These are phyloP conservation scores for Drosophila erecta DNA, from an alignment of 1,140 invertebrate species.

Conservation along the genomic window DNA sequence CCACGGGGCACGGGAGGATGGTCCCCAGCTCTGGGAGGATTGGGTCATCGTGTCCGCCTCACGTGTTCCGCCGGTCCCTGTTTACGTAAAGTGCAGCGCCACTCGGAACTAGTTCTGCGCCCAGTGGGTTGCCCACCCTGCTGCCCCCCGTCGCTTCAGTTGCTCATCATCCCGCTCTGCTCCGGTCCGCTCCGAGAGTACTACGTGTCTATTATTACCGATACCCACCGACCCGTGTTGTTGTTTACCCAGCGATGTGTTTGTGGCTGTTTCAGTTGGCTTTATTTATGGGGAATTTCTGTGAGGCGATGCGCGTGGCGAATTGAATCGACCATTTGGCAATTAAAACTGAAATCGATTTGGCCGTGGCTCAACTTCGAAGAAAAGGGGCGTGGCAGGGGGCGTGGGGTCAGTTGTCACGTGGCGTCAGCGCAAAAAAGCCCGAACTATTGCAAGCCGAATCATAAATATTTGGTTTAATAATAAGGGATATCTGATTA, in stretches of 20 bases:
- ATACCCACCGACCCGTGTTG: constrained; percentile 6
- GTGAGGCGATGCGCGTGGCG: constrained; percentile 28
- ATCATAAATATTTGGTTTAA: background rate
- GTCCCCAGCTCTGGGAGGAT: background rate
- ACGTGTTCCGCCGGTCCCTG: constrained; percentile 14
- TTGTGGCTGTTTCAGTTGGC: constrained; percentile 17
- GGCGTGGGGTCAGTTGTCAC: constrained; percentile 15
- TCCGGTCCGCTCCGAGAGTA: constrained; percentile 3
- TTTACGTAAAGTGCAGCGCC: constrained; percentile 35
- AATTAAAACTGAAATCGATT: constrained; percentile 54
- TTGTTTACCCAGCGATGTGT: constrained; percentile 20
- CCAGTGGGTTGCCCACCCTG: background rate
- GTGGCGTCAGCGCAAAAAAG: constrained; percentile 23
- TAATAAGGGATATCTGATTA: background rate
- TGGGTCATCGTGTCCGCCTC: constrained; percentile 16
- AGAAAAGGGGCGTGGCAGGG: background rate
- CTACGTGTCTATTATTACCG: constrained; percentile 30
- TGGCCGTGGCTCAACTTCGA: constrained; percentile 1
- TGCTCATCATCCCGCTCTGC: background rate
- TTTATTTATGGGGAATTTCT: constrained; percentile 21
- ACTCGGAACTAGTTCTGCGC: constrained; percentile 34
- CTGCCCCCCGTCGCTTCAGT: background rate
- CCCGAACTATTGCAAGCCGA: background rate
- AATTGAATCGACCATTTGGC: constrained; percentile 35
- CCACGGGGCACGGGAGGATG: background rate